phyloP scores from a whole-genome alignment of 2,797 vertebrate species.

The Lepilemur septentrionalis region DNA sequence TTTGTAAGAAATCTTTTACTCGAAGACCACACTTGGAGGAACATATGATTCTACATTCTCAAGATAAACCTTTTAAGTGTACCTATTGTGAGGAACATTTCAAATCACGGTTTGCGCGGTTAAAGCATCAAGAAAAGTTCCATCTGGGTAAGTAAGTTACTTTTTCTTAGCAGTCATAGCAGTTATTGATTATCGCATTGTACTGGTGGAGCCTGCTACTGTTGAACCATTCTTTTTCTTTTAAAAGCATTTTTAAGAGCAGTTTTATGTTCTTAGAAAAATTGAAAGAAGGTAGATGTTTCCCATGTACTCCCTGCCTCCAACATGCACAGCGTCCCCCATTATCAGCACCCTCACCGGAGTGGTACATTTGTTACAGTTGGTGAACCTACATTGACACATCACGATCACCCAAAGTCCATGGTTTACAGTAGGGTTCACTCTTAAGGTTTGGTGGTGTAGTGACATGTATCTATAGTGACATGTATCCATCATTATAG shows the following conservation, averaged over 20 bases:
- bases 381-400: background rate
- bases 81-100: constrained; percentile 97
- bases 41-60: constrained; percentile 98
- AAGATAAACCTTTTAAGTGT: constrained; percentile 98
- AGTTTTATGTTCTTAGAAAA: background rate
- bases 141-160: constrained; percentile 91
- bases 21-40: constrained; percentile 96
- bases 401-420: background rate
- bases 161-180: background rate
- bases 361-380: background rate
- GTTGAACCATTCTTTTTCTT: background rate
- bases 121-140: constrained; percentile 98
- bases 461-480: background rate
- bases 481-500: background rate
- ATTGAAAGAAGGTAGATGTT: background rate
- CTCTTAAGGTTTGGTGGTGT: background rate
- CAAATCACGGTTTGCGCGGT: constrained; percentile 95
- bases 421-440: background rate
- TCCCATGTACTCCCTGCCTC: background rate
- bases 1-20: constrained; percentile 97
- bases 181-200: background rate
- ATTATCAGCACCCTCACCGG: background rate
- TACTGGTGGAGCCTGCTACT: background rate
- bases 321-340: background rate
- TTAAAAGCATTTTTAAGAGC: background rate